Evolutionary conservation across 92 coral and sea anemone genomes (phyloP), one percentile per base, ranked within the genome.

Genomic region (Palythoa heliodiscus): DNA sequence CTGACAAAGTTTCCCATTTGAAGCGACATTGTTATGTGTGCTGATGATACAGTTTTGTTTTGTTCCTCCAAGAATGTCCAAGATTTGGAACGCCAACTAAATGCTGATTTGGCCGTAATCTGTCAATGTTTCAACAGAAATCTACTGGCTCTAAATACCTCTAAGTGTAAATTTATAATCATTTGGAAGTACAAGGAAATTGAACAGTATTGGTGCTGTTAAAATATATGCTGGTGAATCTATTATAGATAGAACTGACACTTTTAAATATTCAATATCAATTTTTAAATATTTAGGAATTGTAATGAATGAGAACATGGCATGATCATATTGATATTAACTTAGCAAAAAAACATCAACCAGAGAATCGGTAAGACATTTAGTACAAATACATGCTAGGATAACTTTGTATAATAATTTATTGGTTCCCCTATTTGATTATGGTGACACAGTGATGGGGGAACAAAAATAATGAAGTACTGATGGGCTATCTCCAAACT

Each of bases 1-100:
- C 39, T 85, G 54, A 68, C 82, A 64, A 37, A 37, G 13, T 43
- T 60, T 61, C 54, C 22, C 70, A 70, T 52, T 58, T 70, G 70
- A 10, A 55, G 88, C 74, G 88, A 85, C 29, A 85, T 85, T 24
- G 37, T 47, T 35, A 82, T 85, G 15, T 85, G 57, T 40, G 82
- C 88, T 39, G 81, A 74, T 60, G 88, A 75, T 39, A 75, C 88
- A 48, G 82, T 84, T 15, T 55, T 85, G 52, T 74, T 54, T 43
- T 64, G 61, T 63, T 85, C 75, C 52, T 85, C 88, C 43, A 71
- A 83, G 68, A 48, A 25, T 83, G 78, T 75, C 12, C 7, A 25
- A 15, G 87, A 83, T 83, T 63, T 71, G 69, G 67, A 83, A 71
- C 11, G 71, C 23, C 72, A 38, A 50, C 20, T 73, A 38, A 84